Conservation (phyloP, 2,113 vertebrate species). For the Pelmatolapia mariae region DNA sequence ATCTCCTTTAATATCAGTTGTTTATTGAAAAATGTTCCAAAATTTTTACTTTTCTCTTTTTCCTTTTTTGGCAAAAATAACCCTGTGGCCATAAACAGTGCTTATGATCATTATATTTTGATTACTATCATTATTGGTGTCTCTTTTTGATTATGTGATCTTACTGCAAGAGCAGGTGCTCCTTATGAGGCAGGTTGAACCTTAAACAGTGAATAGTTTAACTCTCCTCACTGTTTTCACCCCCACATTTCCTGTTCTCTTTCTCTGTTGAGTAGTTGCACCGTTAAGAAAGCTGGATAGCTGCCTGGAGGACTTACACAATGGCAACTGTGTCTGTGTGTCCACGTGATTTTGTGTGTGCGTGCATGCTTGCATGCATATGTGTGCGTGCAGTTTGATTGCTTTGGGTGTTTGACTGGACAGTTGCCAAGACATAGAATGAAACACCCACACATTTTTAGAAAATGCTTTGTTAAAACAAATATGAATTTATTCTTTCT, state of each 20-base stretch:
- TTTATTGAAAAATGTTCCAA: not conserved
- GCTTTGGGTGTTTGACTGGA: slow-evolving; percentile 17
- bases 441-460: slow-evolving; percentile 34
- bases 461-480: slow-evolving; percentile 48
- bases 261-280: not conserved
- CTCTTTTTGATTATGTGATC: not conserved
- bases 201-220: not conserved
- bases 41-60: not conserved
- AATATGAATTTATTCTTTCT: slow-evolving; percentile 65
- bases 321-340: not conserved
- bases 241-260: not conserved
- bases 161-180: not conserved
- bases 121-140: not conserved
- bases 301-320: slow-evolving; percentile 39
- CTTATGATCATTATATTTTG: not conserved
- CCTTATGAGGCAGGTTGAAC: not conserved
- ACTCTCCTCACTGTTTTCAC: not conserved
- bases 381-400: not conserved
- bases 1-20: not conserved
- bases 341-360: not conserved
- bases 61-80: not conserved
- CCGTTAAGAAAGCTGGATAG: slow-evolving; percentile 13
- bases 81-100: not conserved
- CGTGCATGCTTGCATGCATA: not conserved
- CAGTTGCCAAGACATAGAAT: slow-evolving; percentile 35